Evolutionary conservation across 2,797 vertebrate species (phyloP).

Genomic region (Erethizon dorsatum): DNA sequence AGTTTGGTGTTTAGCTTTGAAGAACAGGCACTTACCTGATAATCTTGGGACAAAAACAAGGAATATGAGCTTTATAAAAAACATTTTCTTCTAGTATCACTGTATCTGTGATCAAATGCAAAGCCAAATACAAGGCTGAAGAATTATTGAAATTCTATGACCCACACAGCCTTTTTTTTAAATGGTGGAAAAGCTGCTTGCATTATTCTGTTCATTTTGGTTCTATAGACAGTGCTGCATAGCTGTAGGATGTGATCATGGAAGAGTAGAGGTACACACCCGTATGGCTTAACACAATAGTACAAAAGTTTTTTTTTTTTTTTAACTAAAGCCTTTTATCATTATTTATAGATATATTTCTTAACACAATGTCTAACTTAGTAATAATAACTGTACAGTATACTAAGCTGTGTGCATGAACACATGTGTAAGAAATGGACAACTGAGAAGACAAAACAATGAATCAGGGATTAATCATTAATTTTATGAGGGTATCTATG

Average conservation of each 20-base stretch:
- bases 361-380: not conserved
- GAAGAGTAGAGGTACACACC: not conserved
- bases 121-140: conserved; percentile 37
- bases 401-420: not conserved
- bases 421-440: not conserved
- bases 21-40: conserved; percentile 58
- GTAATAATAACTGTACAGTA: not conserved
- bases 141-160: conserved; percentile 33
- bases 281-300: not conserved
- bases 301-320: not conserved
- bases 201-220: not conserved
- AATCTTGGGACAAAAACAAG: not conserved
- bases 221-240: not conserved
- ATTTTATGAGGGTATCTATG: not conserved
- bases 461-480: not conserved
- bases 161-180: not conserved
- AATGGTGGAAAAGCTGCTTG: not conserved
- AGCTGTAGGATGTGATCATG: not conserved
- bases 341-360: not conserved
- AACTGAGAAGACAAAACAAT: conserved; percentile 11
- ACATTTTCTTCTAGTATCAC: conserved; percentile 14
- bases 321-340: not conserved
- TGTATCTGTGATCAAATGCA: conserved; percentile 50
- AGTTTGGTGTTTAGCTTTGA: conserved; percentile 66
- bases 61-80: not conserved